Percentiles rank a stretch among this genome's conserved stretches.
These are phyloP conservation scores for Heliornis fulica DNA, from an alignment of 2,113 vertebrate species.

Conservation along the genomic window DNA sequence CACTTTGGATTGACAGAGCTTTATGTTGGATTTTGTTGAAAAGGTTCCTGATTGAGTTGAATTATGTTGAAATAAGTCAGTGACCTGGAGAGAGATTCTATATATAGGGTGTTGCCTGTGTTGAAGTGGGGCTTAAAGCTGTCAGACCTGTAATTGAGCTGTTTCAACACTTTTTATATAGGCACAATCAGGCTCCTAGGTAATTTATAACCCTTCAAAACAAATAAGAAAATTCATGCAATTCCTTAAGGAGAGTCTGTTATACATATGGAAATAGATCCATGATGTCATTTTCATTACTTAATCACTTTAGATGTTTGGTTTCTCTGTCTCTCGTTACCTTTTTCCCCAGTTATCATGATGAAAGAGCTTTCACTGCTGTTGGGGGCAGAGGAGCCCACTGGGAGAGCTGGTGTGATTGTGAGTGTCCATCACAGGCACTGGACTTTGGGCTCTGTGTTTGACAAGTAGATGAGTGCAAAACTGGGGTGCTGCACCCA, in stretches of 20 bases:
- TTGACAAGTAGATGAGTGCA: neutral
- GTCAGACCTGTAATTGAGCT: neutral
- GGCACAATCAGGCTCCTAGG: neutral
- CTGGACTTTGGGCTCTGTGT: fast-evolving
- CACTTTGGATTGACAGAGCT: neutral
- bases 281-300: neutral
- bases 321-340: neutral
- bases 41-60: neutral
- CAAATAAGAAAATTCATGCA: neutral
- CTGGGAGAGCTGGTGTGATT: fast-evolving
- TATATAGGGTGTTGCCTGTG: neutral
- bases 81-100: neutral
- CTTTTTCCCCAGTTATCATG: neutral
- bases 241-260: neutral
- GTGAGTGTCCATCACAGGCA: neutral
- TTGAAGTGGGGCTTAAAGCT: neutral
- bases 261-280: neutral
- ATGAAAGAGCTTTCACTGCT: neutral
- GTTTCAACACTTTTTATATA: neutral
- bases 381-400: neutral
- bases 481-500: neutral
- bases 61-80: neutral
- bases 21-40: neutral
- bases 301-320: neutral
- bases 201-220: neutral